Evolutionary conservation across 2,113 vertebrate species (phyloP).

Genomic region (Haemorhous mexicanus): DNA sequence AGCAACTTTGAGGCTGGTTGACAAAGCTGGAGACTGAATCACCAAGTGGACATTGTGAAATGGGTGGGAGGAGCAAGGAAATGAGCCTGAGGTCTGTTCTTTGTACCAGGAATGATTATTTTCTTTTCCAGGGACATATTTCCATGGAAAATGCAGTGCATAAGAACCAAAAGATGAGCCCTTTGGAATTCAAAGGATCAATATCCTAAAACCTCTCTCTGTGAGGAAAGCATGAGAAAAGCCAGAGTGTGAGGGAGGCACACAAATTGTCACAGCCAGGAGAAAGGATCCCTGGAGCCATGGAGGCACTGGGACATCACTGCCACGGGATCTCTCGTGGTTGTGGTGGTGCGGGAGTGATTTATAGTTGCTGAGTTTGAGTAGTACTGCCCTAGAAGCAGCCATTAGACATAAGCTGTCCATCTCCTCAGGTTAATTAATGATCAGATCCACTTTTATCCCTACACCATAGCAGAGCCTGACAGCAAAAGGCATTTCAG

Average conservation of each 20-base stretch:
- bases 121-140: background rate
- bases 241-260: rapidly evolving
- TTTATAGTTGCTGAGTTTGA: background rate
- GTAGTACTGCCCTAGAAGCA: background rate
- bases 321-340: rapidly evolving
- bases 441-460: background rate
- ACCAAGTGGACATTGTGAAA: background rate
- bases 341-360: background rate
- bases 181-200: background rate
- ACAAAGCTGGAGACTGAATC: background rate
- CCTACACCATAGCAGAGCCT: background rate
- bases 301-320: rapidly evolving
- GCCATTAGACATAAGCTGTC: background rate
- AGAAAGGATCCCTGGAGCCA: background rate
- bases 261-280: background rate
- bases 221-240: background rate
- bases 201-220: background rate
- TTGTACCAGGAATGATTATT: background rate
- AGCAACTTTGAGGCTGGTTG: background rate
- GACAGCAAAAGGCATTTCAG: background rate
- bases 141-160: rapidly evolving
- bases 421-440: conserved; percentile 18
- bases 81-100: background rate
- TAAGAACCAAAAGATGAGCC: background rate
- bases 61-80: background rate